These are phyloP conservation scores for Electrophaes corylata DNA, from an alignment of 2,888 invertebrate species.

Conservation along the genomic window DNA sequence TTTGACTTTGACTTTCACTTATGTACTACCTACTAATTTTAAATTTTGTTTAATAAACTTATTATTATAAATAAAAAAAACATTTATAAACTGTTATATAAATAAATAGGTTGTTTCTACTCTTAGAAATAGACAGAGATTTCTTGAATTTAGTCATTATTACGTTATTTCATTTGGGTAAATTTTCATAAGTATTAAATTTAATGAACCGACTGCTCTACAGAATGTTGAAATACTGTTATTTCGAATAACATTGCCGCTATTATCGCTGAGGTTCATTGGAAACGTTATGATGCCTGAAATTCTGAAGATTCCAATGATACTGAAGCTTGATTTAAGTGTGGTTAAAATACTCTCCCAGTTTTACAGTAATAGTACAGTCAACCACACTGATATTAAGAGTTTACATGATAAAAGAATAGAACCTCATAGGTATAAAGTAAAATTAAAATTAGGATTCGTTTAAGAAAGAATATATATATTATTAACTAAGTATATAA, in stretches of 20 bases:
- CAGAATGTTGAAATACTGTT: constrained; percentile 11
- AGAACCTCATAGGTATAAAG: too few relatives aligned
- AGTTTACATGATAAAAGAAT: too few relatives aligned
- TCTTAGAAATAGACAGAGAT: constrained; percentile 8
- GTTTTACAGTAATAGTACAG: too few relatives aligned
- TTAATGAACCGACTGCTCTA: constrained; percentile 12
- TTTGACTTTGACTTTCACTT: too few relatives aligned
- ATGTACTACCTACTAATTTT: too few relatives aligned
- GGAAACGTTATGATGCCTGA: constrained; percentile 11
- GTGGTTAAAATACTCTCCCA: neutral
- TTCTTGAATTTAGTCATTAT: constrained; percentile 5
- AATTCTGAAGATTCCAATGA: neutral
- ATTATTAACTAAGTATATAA: too few relatives aligned
- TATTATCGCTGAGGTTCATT: constrained; percentile 1
- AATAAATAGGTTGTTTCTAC: neutral
- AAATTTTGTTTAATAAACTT: too few relatives aligned
- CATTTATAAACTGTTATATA: too few relatives aligned
- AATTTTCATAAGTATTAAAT: constrained; percentile 27
- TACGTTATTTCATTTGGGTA: constrained; percentile 15
- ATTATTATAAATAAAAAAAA: too few relatives aligned
- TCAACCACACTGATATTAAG: too few relatives aligned
- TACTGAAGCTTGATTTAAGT: neutral
- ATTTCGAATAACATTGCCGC: constrained; percentile 9
- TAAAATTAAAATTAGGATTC: too few relatives aligned
- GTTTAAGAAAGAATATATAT: too few relatives aligned